Evolutionary conservation across 2,113 vertebrate genomes (phyloP).

Genomic region (Microtus richardsoni): DNA sequence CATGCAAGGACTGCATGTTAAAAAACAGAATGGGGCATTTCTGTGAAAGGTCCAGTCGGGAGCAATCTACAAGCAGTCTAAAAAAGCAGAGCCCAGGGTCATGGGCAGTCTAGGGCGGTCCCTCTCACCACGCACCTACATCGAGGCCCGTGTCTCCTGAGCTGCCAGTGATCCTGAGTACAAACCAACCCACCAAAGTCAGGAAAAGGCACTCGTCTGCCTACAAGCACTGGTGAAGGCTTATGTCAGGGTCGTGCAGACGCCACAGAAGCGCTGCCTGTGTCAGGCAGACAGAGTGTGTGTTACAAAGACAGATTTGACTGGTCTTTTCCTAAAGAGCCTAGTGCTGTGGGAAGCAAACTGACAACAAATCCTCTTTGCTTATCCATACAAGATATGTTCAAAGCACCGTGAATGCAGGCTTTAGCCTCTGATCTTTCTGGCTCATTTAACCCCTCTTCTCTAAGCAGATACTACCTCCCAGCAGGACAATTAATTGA

Average conservation of each 20-base stretch:
- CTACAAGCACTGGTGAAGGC: slow-evolving; percentile 6
- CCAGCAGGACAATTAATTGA: slow-evolving; percentile 46
- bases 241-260: background rate
- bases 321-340: background rate
- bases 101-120: background rate
- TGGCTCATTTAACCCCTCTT: slow-evolving; percentile 59
- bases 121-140: slow-evolving; percentile 62
- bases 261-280: background rate
- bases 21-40: slow-evolving; percentile 55
- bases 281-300: background rate
- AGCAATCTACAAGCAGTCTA: background rate
- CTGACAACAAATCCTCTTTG: slow-evolving; percentile 34
- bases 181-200: background rate
- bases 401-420: slow-evolving; percentile 41
- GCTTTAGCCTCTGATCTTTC: slow-evolving; percentile 66
- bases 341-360: background rate
- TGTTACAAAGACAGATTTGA: background rate
- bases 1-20: background rate
- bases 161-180: slow-evolving; percentile 43
- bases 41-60: slow-evolving; percentile 65
- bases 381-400: slow-evolving; percentile 47
- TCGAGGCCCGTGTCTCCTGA: slow-evolving; percentile 42
- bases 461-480: slow-evolving; percentile 42
- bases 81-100: slow-evolving; percentile 38
- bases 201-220: slow-evolving; percentile 39